Evolutionary conservation across 2,113 vertebrate genomes (phyloP), one percentile per base, ranked within the genome.

Genomic region (Aegithalos caudatus): DNA sequence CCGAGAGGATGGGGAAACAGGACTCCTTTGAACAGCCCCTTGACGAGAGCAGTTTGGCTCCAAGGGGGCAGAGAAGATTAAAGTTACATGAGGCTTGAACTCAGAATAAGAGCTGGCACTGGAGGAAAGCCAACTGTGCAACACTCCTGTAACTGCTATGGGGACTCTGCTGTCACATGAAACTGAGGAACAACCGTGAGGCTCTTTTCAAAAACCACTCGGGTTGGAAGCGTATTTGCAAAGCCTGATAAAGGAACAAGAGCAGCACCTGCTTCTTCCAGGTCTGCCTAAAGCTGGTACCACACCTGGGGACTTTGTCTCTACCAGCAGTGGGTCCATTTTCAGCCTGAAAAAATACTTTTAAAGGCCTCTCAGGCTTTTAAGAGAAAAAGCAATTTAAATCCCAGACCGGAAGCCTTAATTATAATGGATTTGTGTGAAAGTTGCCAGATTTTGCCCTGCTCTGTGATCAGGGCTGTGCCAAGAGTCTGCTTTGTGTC

Each of bases 401-500:
- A 90, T 76, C 71, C 56, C 76, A 79, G 69, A 80, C 92, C 44
- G 21, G 93, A 97, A 96, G 79, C 83, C 61, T 95, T 95, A 96
- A 96, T 97, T 97, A 74, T 79, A 94, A 94, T 4, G 24, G 92
- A 94, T 92, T 92, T 94, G 50, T 90, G 81, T 90, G 95, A 97
- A 97, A 94, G 66, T 91, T 95, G 90, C 96, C 96, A 97, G 96
- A 95, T 73, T 81, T 94, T 86, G 56, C 65, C 94, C 86, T 91
- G 67, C 61, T 95, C 83, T 87, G 78, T 92, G 82, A 92, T 94
- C 86, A 81, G 61, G 70, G 64, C 86, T 90, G 53, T 73, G 90
- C 96, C 95, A 96, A 94, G 88, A 93, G 65, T 65, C 96, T 97
- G 97, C 84, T 95, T 97, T 97, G 71, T 94, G 89, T 96, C 95